phyloP scores from a whole-genome alignment of 2,113 vertebrate genomes.

The Oxyura jamaicensis region DNA sequence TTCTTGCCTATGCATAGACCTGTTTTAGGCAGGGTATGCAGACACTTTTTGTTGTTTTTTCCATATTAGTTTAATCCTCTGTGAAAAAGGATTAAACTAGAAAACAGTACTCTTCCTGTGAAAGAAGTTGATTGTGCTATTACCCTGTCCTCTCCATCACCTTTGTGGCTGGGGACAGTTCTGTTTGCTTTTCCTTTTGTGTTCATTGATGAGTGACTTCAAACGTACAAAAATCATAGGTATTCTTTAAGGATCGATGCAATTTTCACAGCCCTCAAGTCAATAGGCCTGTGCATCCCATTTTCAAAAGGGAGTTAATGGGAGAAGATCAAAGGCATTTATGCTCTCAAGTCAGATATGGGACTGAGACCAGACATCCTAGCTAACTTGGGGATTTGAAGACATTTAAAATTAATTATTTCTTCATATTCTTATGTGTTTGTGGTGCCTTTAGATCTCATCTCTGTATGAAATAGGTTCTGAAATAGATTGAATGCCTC shows the following conservation, averaged over 20 bases:
- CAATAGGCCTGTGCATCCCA: background rate
- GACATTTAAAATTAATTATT: background rate
- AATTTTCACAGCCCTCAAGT: background rate
- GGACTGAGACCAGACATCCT: background rate
- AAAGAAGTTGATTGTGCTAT: background rate
- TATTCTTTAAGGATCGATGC: background rate
- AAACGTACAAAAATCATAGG: rapidly evolving
- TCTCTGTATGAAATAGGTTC: background rate
- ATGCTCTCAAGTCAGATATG: background rate
- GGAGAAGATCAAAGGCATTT: background rate
- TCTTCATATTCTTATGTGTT: background rate
- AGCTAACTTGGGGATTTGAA: background rate
- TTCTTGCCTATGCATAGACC: background rate
- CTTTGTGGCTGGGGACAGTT: background rate
- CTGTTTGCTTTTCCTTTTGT: background rate
- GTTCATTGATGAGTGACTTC: background rate
- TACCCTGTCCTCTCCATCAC: background rate
- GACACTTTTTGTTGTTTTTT: background rate
- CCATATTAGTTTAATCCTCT: background rate
- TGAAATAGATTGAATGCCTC: background rate
- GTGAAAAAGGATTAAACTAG: background rate
- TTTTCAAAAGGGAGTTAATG: background rate
- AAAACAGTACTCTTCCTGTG: background rate
- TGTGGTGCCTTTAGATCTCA: background rate
- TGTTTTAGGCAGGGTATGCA: background rate